Evolutionary conservation across 2,888 invertebrate genomes (phyloP), one percentile per base, ranked within the genome.

Genomic region (Bellardia bayeri): DNA sequence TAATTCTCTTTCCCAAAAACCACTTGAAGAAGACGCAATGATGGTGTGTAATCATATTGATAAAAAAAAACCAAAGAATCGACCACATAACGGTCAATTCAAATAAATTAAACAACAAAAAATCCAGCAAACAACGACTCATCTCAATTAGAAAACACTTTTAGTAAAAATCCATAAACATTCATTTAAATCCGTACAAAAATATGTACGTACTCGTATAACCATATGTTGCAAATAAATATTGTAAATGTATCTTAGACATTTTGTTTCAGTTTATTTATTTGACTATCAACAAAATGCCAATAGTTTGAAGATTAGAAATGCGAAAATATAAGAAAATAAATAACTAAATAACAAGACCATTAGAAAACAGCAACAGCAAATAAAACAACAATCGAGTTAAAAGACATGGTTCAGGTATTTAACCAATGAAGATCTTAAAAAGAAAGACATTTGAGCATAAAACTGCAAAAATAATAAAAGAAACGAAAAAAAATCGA

Each of bases 361-460:
- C 54, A 76, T 76, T 76, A 76, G 69, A 82, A 61, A 74, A 81
- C 54, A 37, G 8, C 14, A 51, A 45, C 23, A 75, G 56, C 14
- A 68, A 42, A 37, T 33, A 69, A 63, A 11, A 3, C 30, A 33
- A 14, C 63, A 64, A 64, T 66, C 56, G 58, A 74, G 82, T 42
- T 40, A 68, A 68, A 81, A 87, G 80, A 76, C 84, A 79, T 82
- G 74, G 69, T 79, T 82, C 13, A 74, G 42, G 78, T 64, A 79
- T 84, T 85, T 85, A 85, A 82, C 87, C 87, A 87, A 87, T 85
- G 82, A 87, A 85, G 87, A 82, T 82, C 87, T 82, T 69, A 79
- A 85, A 79, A 63, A 11, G 63, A 82, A 85, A 66, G 54, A 80
- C 83, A 81, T 51, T 80, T 68, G 42, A 85, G 40, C 16, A 76